Evolutionary conservation across 2,113 vertebrate genomes (phyloP).

Genomic region (Alligator mississippiensis): DNA sequence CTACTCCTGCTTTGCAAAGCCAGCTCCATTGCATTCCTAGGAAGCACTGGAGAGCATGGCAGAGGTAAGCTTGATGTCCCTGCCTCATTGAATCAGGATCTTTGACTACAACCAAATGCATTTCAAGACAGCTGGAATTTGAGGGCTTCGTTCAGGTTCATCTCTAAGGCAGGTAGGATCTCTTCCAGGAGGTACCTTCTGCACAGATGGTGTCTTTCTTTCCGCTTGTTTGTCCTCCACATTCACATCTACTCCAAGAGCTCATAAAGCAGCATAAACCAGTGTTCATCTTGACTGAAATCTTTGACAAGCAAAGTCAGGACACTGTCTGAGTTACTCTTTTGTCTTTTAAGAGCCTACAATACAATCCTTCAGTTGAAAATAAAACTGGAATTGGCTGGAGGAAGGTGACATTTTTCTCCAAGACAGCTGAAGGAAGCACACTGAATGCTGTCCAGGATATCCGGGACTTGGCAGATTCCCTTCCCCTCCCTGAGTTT

Average conservation of each 20-base stretch:
- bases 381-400: slow-evolving; percentile 75
- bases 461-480: slow-evolving; percentile 78
- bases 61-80: background rate
- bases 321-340: slow-evolving; percentile 44
- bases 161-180: background rate
- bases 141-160: background rate
- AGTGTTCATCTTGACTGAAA: slow-evolving; percentile 44
- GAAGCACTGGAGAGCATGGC: accelerated
- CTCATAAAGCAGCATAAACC: slow-evolving; percentile 13
- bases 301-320: slow-evolving; percentile 58
- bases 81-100: accelerated
- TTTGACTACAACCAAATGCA: accelerated
- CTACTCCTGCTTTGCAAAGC: accelerated
- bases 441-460: slow-evolving; percentile 74
- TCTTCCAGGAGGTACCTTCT: accelerated
- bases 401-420: slow-evolving; percentile 75
- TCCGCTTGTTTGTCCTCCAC: slow-evolving; percentile 23
- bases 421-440: slow-evolving; percentile 78
- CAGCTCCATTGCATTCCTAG: background rate
- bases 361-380: slow-evolving; percentile 33
- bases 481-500: slow-evolving; percentile 60
- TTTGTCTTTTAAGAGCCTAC: slow-evolving; percentile 4
- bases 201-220: background rate
- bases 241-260: background rate
- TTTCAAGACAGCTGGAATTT: background rate